Evolutionary conservation across 2,888 invertebrate species (phyloP).

Genomic region (Andrena flavipes): DNA sequence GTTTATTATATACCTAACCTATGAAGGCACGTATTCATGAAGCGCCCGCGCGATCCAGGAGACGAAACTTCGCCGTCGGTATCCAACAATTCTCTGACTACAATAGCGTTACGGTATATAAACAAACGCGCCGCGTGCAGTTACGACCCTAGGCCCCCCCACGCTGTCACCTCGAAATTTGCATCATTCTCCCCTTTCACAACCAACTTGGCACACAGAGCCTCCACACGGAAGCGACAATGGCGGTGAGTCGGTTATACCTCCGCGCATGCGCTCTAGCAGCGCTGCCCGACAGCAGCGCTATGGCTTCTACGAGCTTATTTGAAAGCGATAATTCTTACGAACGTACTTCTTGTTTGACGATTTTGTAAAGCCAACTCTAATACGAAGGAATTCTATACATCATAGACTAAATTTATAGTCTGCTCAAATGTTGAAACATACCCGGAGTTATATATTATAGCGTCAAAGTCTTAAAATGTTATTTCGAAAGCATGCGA

Average conservation of each 20-base stretch:
- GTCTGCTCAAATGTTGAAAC: neutral
- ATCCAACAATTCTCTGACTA: neutral
- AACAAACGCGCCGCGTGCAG: constrained; percentile 52
- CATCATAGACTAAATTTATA: too few species aligned
- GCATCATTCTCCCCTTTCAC: constrained; percentile 50
- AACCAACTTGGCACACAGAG: constrained; percentile 53
- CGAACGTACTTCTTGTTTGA: too few species aligned
- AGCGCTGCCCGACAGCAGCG: constrained; percentile 30
- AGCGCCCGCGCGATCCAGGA: neutral
- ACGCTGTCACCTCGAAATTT: constrained; percentile 50
- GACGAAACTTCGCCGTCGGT: neutral
- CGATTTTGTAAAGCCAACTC: too few species aligned
- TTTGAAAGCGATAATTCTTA: constrained; percentile 10
- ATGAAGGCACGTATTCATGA: constrained; percentile 24
- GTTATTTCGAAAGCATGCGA: neutral
- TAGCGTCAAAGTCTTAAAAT: neutral
- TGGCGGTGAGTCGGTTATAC: constrained; percentile 37
- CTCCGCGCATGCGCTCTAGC: constrained; percentile 36
- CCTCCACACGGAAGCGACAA: constrained; percentile 74
- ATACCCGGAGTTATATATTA: neutral
- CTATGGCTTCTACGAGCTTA: neutral
- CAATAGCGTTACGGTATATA: constrained; percentile 35
- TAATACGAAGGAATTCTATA: too few species aligned
- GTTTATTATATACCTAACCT: constrained; percentile 18
- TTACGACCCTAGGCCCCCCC: constrained; percentile 33